These are phyloP conservation scores for Holotrichia oblita DNA, from an alignment of 1,140 invertebrate genomes.

Conservation along the genomic window DNA sequence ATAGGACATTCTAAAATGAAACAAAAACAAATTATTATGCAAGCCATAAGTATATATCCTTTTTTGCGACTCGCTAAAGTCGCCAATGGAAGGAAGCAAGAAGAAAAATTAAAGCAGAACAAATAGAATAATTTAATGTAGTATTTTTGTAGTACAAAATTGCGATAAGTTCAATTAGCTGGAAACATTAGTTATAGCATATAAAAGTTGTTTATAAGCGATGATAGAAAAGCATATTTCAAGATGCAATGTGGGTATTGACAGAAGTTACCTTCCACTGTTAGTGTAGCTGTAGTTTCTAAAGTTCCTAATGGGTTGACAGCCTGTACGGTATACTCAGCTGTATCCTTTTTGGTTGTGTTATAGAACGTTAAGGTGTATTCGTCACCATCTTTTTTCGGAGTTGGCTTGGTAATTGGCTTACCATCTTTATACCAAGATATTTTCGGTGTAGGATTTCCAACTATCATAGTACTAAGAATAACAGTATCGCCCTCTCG, in stretches of 20 bases:
- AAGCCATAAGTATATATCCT: too few species aligned
- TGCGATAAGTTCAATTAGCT: too few species aligned
- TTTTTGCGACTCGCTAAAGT: too few species aligned
- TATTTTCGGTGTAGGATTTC: slow-evolving; percentile 81
- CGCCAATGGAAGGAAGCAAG: too few species aligned
- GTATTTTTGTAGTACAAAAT: too few species aligned
- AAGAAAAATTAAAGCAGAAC: too few species aligned
- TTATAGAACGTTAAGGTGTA: slow-evolving; percentile 75
- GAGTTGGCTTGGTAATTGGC: slow-evolving; percentile 66
- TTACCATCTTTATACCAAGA: slow-evolving; percentile 83
- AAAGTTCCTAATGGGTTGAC: slow-evolving; percentile 80
- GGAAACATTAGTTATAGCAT: too few species aligned
- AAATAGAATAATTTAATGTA: too few species aligned
- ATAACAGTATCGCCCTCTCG: slow-evolving; percentile 80
- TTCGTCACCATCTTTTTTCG: slow-evolving; percentile 73
- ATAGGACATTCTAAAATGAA: slow-evolving; percentile 68
- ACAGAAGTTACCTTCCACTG: slow-evolving; percentile 77
- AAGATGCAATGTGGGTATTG: not conserved
- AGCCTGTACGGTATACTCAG: slow-evolving; percentile 83
- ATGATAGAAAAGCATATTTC: not conserved
- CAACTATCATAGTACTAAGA: slow-evolving; percentile 80
- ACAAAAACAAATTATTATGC: slow-evolving; percentile 22
- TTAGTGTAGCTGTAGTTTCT: slow-evolving; percentile 78
- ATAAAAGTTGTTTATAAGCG: not conserved
- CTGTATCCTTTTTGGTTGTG: slow-evolving; percentile 73